Conservation (phyloP, 2,113 vertebrate genomes). For the Myanophis thanlyinensis region DNA sequence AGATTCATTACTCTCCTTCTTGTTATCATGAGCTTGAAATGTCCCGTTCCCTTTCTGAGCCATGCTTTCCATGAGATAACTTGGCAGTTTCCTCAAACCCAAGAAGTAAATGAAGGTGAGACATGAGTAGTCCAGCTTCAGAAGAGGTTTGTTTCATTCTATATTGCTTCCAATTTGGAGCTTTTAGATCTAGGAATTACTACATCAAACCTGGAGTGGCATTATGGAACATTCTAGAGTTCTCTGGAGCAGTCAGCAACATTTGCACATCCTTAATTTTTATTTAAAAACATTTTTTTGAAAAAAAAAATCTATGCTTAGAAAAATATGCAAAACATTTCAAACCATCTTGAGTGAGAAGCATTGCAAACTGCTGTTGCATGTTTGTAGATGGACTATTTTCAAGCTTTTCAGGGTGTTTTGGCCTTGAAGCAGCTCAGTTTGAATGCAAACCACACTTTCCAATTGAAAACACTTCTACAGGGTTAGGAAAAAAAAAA, state of each 20-base stretch:
- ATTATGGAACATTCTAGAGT: background rate
- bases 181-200: background rate
- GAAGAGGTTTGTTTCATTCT: background rate
- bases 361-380: no score
- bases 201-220: background rate
- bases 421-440: background rate
- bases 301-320: no score
- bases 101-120: background rate
- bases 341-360: no score
- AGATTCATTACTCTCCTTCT: background rate
- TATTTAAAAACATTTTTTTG: no score
- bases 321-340: no score
- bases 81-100: background rate
- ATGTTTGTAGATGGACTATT: no score
- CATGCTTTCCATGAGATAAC: background rate
- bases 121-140: background rate
- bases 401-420: background rate
- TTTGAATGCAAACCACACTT: background rate
- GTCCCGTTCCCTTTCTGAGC: background rate
- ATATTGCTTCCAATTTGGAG: background rate
- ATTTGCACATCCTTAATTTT: no score
- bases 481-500: background rate
- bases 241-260: background rate
- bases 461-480: background rate
- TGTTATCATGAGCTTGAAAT: background rate